Evolutionary conservation across 2,113 vertebrate genomes (phyloP).

Genomic region (Murina feae): DNA sequence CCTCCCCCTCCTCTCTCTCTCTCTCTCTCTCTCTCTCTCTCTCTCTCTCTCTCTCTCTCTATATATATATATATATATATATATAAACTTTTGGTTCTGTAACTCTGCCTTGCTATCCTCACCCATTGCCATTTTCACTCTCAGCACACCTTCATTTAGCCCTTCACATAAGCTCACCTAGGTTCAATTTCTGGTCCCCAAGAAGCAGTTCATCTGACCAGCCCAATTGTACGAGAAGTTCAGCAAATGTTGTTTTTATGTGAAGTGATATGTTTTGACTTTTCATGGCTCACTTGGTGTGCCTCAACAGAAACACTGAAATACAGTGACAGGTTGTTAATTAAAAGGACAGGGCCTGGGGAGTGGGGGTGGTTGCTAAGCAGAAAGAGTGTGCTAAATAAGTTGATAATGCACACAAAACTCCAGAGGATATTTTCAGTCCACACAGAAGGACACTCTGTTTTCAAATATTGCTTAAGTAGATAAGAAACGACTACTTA

Average conservation of each 20-base stretch:
- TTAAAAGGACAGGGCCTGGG: neutral
- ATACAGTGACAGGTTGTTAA: slow-evolving; percentile 18
- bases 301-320: neutral
- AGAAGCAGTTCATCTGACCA: neutral
- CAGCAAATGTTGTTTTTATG: slow-evolving; percentile 30
- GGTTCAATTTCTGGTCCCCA: neutral
- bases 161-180: neutral
- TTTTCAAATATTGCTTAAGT: slow-evolving; percentile 36
- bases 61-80: too few relatives aligned
- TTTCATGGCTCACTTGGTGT: neutral
- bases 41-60: too few relatives aligned
- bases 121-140: too few relatives aligned
- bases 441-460: neutral
- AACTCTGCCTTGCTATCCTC: neutral
- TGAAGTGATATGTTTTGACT: slow-evolving; percentile 14
- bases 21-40: neutral
- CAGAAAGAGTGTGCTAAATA: neutral
- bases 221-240: neutral
- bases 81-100: neutral
- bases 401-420: neutral
- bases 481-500: neutral
- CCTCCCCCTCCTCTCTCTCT: too few relatives aligned
- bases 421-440: neutral
- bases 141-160: neutral
- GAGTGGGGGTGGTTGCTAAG: neutral